Base-by-base conservation (phyloP, 1,140 invertebrate genomes). In the Heterodera schachtii region DNA sequence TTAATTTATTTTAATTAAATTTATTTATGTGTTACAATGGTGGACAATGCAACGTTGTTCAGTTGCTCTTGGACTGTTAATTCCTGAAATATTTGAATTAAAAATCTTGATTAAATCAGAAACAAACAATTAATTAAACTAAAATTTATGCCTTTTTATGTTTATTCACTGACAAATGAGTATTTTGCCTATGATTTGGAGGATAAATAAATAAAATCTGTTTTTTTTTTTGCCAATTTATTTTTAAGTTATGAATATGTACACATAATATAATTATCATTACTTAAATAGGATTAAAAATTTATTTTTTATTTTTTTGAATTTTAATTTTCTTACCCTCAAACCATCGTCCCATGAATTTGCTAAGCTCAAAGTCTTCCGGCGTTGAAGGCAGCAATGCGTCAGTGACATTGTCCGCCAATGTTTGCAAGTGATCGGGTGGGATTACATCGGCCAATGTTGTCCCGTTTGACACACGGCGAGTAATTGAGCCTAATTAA, bases 341-440 rank as follows among this genome's bases (percentile, higher is more conserved):
- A 70, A 85, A 89, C 88, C 88, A 89, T 67, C 88, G 84, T 64
- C 88, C 88, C 88, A 89, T 89, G 73, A 89, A 90, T 74, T 90
- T 90, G 77, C 78, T 87, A 60, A 89, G 75, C 66, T 90, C 88
- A 64, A 89, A 89, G 64, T 85, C 82, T 75, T 88, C 87, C 44
- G 88, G 89, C n/a, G 88, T 89, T 11, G 85, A 75, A 13, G 88
- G 88, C 11, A 88, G 80, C 73, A 87, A 70, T 19, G 79, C 79
- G 46, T 80, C 79, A 8, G 79, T 81, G 31, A 81, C 77, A 44
- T 81, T 80, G 47, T 81, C 80, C 43, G 88, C 88, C 41, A 89
- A 79, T 11, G 88, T 89, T 78, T 89, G 88, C n/a, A 90, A 82
- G 75, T 90, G 89, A 71, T 90, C 89, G 69, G 88, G 89, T 73